Conservation (phyloP, 2,797 vertebrate genomes). For the Anguilla obscura region DNA sequence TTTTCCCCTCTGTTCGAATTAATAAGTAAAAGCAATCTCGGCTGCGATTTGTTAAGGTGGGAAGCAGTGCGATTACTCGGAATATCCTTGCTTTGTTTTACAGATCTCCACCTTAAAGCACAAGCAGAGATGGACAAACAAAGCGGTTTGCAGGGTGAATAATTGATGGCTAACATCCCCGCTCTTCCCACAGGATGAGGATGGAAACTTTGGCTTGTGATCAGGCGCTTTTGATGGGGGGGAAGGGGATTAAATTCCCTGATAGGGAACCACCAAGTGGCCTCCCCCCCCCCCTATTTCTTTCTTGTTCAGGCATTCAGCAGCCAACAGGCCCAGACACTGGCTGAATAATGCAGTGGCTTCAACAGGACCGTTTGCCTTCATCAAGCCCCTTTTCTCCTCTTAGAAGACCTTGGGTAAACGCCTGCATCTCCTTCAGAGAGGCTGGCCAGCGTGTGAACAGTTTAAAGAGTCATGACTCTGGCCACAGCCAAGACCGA, state of each 20-base stretch:
- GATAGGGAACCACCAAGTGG: background rate
- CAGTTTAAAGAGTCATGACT: background rate
- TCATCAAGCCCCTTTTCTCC: background rate
- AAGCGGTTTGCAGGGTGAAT: slow-evolving; percentile 2
- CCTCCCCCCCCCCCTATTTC: background rate
- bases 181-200: background rate
- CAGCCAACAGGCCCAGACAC: background rate
- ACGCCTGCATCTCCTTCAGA: background rate
- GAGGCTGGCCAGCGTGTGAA: background rate
- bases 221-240: background rate
- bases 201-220: background rate
- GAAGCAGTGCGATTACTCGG: background rate
- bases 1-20: background rate
- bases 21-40: background rate
- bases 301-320: background rate
- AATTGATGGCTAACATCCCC: slow-evolving; percentile 5
- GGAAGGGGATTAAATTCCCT: background rate
- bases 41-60: background rate
- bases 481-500: background rate
- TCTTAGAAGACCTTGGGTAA: background rate
- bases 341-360: background rate
- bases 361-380: background rate
- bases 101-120: background rate
- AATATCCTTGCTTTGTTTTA: background rate
- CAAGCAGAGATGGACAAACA: background rate